Evolutionary conservation across 2,113 vertebrate genomes (phyloP), one percentile per base, ranked within the genome.

Genomic region (Callocephalon fimbriatum): DNA sequence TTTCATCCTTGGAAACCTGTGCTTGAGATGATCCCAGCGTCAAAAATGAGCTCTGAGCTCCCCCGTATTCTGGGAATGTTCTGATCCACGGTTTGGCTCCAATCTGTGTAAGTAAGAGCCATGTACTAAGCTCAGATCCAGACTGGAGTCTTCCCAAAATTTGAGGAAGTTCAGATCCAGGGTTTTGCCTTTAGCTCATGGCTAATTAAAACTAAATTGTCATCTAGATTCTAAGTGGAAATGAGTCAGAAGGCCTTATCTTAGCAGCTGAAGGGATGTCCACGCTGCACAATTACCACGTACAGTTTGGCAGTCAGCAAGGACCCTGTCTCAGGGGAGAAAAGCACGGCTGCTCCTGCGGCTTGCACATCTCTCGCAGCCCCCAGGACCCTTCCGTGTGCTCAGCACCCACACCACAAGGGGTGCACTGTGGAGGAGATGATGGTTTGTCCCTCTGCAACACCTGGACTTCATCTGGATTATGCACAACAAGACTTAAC

Each of bases 181-280:
- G 35, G 68, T 86, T 97, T 96, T 96, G 93, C 88, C 94, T 94
- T 92, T 66, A 78, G 65, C 87, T 51, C 77, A 81, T 1, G 1
- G 72, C 77, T 96, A 97, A 95, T 94, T 97, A 92, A 91, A 93
- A 95, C 80, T 92, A 97, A 95, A 92, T 32, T 93, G 59, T 56
- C 88, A 86, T 93, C 63, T 65, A 90, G 88, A 68, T 63, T 84
- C 93, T 74, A 73, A 94, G 65, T 91, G 88, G 80, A 95, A 92
- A 75, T 95, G 94, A 97, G 87, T 95, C 93, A 96, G 91, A n/a
- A 87, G 88, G 80, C 54, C 73, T 44, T 76, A 59, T 91, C 86
- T 75, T 51, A 93, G 92, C 83, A 96, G 95, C 83, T 93, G 92
- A 76, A 12, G 74, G 82, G 86, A 95, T 96, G 92, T 88, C 86